Evolutionary conservation across 2,113 vertebrate genomes (phyloP), one percentile per base, ranked within the genome.

Genomic region (Antennarius striatus): DNA sequence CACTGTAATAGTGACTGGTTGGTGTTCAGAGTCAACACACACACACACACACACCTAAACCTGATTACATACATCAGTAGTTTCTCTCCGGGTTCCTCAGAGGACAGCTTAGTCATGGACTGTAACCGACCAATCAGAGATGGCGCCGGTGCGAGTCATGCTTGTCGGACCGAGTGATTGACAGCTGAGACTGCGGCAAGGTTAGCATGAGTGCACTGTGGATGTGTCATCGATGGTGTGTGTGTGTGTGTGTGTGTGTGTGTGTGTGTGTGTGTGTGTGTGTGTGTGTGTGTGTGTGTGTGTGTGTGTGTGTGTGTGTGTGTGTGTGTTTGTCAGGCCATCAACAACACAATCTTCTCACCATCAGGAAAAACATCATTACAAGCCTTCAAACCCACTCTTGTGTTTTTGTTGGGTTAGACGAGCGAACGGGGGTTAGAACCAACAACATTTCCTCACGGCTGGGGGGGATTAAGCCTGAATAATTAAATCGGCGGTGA

Each of bases 151-250:
- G 48, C 86, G 84, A 86, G 70, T 89, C 85, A 88, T 43, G 61
- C 43, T 58, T 82, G 82, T 86, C 82, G 81, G 32, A 30, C 40
- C 68, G 54, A 82, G 28, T 81, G 82, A 87, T 29, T 84, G 87
- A 89, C 84, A 83, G 77, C 62, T 64, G 32, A 64, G 81, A 83
- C 80, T 75, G 58, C n/a, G 82, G 79, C 86, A 84, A 90, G 86
- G 87, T 83, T 80, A 85, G 51, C 55, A 57, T 62, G 57, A 43
- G 2, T 2, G 68, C 56, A 28, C 7, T 39, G 45, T 50, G 66
- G 14, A 28, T 62, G 17, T 57, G 55, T 50, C 5, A 2, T 63
- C 43, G 40, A 22, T 7, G 13, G 50, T 53, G 67, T 68, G 55
- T 53, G 42, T 62, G 15, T 65, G 28, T 22, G 7, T 54, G 22